Evolutionary conservation across 2,113 vertebrate species (phyloP), one percentile per base, ranked within the genome.

Genomic region (Sigmodon hispidus): DNA sequence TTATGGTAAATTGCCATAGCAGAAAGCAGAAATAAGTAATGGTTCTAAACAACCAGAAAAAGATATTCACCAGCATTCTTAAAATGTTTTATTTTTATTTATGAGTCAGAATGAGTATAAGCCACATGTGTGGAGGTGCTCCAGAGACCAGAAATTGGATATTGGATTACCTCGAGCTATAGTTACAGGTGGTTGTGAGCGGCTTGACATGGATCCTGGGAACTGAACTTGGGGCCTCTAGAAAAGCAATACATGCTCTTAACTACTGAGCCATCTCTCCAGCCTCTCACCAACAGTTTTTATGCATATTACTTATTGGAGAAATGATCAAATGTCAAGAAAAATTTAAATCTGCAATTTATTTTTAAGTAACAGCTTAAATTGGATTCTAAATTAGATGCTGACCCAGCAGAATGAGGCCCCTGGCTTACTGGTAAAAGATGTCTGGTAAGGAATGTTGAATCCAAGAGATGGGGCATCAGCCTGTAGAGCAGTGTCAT

Each of bases 31-130:
- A 87, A 83, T 40, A 36, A 91, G 50, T 69, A 36, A 52, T 11
- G 50, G 22, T 86, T 81, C 65, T 92, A 79, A 95, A 88, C 22
- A 92, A 86, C 43, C 86, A 79, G 69, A 94, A 96, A 96, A 91
- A 84, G 26, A 75, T 50, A 29, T 19, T 77, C 40, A 63, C 4
- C 77, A 59, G 57, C 40, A 65, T 61, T 80, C 70, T 85, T 70
- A 48, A 36, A 67, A 67, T 11, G 48, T 21, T 84, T 19, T 21
- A 34, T 48, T 65, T 85, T 34, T 65, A 45, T 34, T 45, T 45
- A 16, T 5, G 57, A 61, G 57, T 81, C 52, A 7, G 22, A 29
- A 40, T 57, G 79, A 81, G 36, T 40, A 15, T 81, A 26, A 26
- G n/a, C 2, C n/a, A 59, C n/a, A 17, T 29, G 55, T 61, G n/a